Evolutionary conservation across 2,113 vertebrate species (phyloP).

Genomic region (Pedionomus torquatus): DNA sequence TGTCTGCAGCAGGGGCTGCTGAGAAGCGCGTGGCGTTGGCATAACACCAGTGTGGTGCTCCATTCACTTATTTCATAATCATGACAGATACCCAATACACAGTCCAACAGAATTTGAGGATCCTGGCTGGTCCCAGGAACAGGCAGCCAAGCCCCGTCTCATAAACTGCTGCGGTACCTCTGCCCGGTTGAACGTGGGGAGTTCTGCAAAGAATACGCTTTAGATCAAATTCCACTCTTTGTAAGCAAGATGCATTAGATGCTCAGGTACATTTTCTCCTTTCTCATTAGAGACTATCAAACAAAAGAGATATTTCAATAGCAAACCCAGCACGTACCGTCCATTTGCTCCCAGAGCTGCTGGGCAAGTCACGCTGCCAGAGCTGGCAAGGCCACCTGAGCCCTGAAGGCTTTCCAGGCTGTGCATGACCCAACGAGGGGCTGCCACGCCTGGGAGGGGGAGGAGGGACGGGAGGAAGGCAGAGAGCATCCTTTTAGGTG

Average conservation of each 20-base stretch:
- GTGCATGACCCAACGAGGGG: not conserved
- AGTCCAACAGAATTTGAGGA: slow-evolving; percentile 27
- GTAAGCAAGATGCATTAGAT: not conserved
- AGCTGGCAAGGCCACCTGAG: not conserved
- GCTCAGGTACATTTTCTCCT: not conserved
- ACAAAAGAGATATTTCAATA: not conserved
- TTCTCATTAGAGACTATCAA: not conserved
- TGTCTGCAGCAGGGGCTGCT: not conserved
- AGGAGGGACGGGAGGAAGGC: not conserved
- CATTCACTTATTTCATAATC: slow-evolving; percentile 9
- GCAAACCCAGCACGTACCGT: not conserved
- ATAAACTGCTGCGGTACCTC: not conserved
- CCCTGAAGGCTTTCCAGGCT: not conserved
- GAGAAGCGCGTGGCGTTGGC: not conserved
- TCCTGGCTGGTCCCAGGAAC: not conserved
- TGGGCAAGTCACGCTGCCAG: not conserved
- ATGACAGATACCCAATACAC: not conserved
- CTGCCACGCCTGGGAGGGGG: not conserved
- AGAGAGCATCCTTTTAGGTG: not conserved
- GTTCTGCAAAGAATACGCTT: not conserved
- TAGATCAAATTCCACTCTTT: not conserved
- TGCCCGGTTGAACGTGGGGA: not conserved
- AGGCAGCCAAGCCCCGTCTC: not conserved
- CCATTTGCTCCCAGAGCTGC: not conserved
- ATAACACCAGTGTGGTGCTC: slow-evolving; percentile 1